Conservation (phyloP, 2,888 invertebrate species). For the Gerris lacustris region DNA sequence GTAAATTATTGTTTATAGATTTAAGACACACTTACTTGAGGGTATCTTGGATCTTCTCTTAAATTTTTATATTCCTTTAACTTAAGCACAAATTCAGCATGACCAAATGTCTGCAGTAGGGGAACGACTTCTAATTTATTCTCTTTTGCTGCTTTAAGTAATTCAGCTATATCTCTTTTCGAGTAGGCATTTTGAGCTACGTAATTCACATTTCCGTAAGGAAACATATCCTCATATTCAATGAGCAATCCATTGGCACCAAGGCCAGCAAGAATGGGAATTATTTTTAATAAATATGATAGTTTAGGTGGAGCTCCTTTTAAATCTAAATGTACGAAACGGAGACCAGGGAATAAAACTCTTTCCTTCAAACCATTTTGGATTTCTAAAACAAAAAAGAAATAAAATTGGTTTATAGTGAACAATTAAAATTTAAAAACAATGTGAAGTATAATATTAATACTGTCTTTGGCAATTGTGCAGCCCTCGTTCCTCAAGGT, state of each 20-base stretch:
- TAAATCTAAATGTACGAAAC: constrained; percentile 67
- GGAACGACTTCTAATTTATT: constrained; percentile 59
- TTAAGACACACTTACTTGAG: constrained; percentile 26
- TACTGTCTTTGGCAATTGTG: not conserved
- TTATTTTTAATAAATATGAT: constrained; percentile 46
- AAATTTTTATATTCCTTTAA: constrained; percentile 51
- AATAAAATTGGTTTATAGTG: not conserved
- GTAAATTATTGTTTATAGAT: not conserved
- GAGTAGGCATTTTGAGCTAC: constrained; percentile 53
- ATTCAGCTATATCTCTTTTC: constrained; percentile 41
- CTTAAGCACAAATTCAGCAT: constrained; percentile 69
- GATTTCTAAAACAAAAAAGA: constrained; percentile 1
- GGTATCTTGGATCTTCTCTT: constrained; percentile 44
- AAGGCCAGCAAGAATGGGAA: constrained; percentile 47
- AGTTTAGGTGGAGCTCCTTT: constrained; percentile 71
- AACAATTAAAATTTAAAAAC: not conserved
- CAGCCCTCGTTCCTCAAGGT: not conserved
- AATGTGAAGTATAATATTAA: not conserved
- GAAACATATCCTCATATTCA: constrained; percentile 84
- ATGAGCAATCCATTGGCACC: constrained; percentile 66
- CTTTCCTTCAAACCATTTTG: not conserved
- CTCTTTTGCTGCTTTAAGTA: constrained; percentile 44
- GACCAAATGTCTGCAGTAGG: constrained; percentile 74
- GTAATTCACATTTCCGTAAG: constrained; percentile 48
- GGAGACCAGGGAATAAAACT: constrained; percentile 40